Evolutionary conservation across 64 coral and sea anemone species (phyloP).

Genomic region (Montipora cactus): DNA sequence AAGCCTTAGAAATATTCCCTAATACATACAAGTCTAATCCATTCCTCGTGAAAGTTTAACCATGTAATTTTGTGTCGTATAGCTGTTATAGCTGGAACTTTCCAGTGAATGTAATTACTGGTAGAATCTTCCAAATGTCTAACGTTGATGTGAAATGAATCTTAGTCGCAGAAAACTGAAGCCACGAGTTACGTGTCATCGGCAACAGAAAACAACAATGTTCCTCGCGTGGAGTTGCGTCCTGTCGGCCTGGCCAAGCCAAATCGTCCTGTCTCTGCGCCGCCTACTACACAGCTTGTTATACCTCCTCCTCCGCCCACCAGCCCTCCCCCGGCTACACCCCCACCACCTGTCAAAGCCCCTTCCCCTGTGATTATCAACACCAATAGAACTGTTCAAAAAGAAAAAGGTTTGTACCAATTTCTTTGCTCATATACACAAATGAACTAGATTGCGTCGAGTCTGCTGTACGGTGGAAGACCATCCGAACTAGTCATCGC

Average conservation of each 20-base stretch:
- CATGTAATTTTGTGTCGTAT: too few species aligned
- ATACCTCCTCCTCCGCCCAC: slow-evolving; percentile 66
- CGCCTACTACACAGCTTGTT: background rate
- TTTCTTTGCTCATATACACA: background rate
- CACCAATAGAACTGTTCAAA: background rate
- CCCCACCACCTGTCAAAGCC: slow-evolving; percentile 8
- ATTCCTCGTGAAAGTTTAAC: too few species aligned
- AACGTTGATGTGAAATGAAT: background rate
- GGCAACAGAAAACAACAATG: slow-evolving; percentile 8
- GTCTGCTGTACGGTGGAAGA: background rate
- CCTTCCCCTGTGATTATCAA: background rate
- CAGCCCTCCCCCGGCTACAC: slow-evolving; percentile 35
- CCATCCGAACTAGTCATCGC: background rate
- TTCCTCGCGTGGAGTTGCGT: slow-evolving; percentile 75
- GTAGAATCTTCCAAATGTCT: background rate
- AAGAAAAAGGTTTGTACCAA: slow-evolving; percentile 4
- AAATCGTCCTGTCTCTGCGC: slow-evolving; percentile 39
- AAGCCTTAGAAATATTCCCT: too few species aligned
- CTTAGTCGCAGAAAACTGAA: background rate
- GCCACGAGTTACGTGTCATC: background rate
- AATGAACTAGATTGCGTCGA: background rate
- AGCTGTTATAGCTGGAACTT: too few species aligned
- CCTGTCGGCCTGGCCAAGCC: slow-evolving; percentile 48
- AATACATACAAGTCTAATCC: too few species aligned
- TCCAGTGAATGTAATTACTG: too few species aligned